phyloP scores from a whole-genome alignment of 2,888 invertebrate genomes.

The Temnothorax unifasciatus region DNA sequence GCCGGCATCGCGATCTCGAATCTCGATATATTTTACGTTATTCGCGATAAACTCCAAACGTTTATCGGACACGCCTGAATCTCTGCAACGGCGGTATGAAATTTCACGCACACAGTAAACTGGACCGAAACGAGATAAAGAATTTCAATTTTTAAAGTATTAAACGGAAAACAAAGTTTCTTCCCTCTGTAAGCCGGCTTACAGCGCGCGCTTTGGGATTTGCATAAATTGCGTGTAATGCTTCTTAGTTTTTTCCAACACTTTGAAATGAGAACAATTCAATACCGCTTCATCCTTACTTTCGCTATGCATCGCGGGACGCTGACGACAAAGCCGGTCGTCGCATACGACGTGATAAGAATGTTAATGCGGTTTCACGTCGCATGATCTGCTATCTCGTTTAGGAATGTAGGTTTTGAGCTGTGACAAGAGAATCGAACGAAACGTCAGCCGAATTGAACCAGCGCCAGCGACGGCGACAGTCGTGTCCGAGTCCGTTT shows the following conservation, averaged over 20 bases:
- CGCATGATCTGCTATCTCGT: conserved; percentile 32
- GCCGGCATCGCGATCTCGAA: not conserved
- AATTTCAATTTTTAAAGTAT: not conserved
- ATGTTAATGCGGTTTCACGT: conserved; percentile 69
- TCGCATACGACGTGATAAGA: conserved; percentile 58
- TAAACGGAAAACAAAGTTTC: not conserved
- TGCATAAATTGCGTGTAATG: not conserved
- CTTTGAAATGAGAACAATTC: conserved; percentile 16
- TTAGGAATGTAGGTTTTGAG: conserved; percentile 62
- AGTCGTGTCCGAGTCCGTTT: conserved; percentile 61
- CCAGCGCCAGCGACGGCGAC: conserved; percentile 52
- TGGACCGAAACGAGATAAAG: not conserved
- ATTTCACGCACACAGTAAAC: not conserved
- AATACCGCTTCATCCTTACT: conserved; percentile 33
- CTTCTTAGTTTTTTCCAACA: conserved; percentile 17
- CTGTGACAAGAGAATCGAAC: conserved; percentile 60
- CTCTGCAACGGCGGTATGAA: not conserved
- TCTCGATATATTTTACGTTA: not conserved
- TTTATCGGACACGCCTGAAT: not conserved
- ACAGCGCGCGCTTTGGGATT: not conserved
- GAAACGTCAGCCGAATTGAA: conserved; percentile 5
- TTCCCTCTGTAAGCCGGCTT: not conserved
- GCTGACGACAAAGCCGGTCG: conserved; percentile 36
- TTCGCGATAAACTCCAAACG: conserved; percentile 8
- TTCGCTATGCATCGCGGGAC: conserved; percentile 35